Conservation (phyloP, 2,888 invertebrate genomes). For the Euproctis similis region DNA sequence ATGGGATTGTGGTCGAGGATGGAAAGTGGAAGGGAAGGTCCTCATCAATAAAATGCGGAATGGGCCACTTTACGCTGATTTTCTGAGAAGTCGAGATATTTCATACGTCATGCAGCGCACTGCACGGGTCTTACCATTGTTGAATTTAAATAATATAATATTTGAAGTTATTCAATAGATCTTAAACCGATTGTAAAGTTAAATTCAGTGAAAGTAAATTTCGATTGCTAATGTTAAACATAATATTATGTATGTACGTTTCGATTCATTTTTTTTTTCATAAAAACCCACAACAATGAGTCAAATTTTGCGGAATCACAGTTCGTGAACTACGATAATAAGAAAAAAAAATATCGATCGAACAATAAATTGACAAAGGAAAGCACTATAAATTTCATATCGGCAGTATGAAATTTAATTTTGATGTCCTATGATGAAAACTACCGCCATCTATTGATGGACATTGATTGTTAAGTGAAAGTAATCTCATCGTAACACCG, state of each 20-base stretch:
- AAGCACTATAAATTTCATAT: too few relatives aligned
- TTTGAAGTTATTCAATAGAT: not conserved
- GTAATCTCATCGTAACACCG: slow-evolving; percentile 45
- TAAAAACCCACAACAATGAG: slow-evolving; percentile 8
- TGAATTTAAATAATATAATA: not conserved
- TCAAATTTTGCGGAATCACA: not conserved
- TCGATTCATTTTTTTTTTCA: slow-evolving; percentile 8
- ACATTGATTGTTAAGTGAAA: slow-evolving; percentile 46
- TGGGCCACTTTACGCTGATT: too few relatives aligned
- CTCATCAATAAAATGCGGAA: too few relatives aligned
- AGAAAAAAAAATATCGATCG: slow-evolving; percentile 21
- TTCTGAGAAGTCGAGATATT: too few relatives aligned
- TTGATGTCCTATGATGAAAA: slow-evolving; percentile 33
- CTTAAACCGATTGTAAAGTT: slow-evolving; percentile 9
- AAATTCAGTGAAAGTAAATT: slow-evolving; percentile 21
- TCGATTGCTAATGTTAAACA: slow-evolving; percentile 11
- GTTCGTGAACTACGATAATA: slow-evolving; percentile 1
- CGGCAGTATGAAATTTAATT: slow-evolving; percentile 28
- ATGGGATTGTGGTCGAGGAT: too few relatives aligned
- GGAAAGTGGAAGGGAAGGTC: too few relatives aligned
- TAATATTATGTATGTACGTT: slow-evolving; percentile 6
- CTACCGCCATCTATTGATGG: slow-evolving; percentile 16
- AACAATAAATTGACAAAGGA: slow-evolving; percentile 15
- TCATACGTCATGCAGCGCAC: too few relatives aligned
- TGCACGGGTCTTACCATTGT: not conserved